These are phyloP conservation scores for Tetragonisca angustula DNA, from an alignment of 2,888 invertebrate genomes.

Conservation along the genomic window DNA sequence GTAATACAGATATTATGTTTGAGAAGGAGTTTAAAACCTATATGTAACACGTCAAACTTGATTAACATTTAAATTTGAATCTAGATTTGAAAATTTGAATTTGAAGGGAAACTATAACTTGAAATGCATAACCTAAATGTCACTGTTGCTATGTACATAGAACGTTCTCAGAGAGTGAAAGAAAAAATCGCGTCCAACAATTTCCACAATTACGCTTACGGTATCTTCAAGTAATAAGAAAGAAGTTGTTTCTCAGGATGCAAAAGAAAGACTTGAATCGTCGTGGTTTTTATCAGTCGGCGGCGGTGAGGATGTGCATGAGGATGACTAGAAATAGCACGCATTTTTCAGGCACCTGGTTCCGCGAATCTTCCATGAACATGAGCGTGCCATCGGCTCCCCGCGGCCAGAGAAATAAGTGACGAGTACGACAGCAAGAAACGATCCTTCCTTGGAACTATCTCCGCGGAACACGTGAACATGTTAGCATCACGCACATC, in stretches of 20 bases:
- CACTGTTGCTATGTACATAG: not conserved
- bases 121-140: not conserved
- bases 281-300: conserved; percentile 30
- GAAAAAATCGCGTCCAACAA: not conserved
- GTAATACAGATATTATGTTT: not conserved
- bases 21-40: not conserved
- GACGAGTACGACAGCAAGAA: conserved; percentile 63
- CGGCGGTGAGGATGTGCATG: conserved; percentile 10
- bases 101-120: not conserved
- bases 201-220: conserved; percentile 34
- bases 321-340: conserved; percentile 66
- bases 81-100: not conserved
- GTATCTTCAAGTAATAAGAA: conserved; percentile 13
- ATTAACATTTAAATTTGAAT: not conserved
- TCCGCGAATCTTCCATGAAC: conserved; percentile 73
- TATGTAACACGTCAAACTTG: no score
- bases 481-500: conserved; percentile 31
- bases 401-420: conserved; percentile 52
- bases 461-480: conserved; percentile 44
- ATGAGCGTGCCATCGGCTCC: conserved; percentile 49
- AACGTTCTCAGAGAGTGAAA: not conserved
- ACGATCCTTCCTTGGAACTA: conserved; percentile 64
- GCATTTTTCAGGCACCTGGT: conserved; percentile 60
- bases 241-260: conserved; percentile 35
- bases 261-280: conserved; percentile 38